A percentile compares a stretch with the other conserved stretches of the same genome.
These are phyloP conservation scores for Orycteropus afer DNA, from an alignment of 2,113 vertebrate genomes.

Conservation along the genomic window DNA sequence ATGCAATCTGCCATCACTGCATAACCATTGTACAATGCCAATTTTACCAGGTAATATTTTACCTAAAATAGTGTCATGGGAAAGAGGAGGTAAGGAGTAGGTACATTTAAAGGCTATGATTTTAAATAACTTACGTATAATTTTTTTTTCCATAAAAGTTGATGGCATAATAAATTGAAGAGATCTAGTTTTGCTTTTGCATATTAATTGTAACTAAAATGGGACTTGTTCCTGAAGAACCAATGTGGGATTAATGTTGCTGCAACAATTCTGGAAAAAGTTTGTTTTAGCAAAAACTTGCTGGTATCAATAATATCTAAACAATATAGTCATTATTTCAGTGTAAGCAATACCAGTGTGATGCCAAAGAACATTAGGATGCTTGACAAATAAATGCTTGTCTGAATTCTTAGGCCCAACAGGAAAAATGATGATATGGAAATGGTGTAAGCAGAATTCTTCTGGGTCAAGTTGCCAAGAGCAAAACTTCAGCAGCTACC, in stretches of 20 bases:
- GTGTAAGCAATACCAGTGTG: background rate
- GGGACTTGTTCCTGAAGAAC: background rate
- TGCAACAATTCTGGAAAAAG: slow-evolving; percentile 28
- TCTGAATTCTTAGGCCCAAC: background rate
- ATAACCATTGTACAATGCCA: background rate
- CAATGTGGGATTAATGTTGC: slow-evolving; percentile 41
- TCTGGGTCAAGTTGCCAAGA: background rate
- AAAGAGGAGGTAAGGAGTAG: background rate
- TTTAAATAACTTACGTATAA: slow-evolving; percentile 27
- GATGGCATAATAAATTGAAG: background rate
- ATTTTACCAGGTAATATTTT: background rate
- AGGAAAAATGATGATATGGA: background rate
- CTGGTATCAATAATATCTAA: background rate
- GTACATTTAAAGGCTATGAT: slow-evolving; percentile 5
- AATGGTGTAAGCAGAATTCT: slow-evolving; percentile 26
- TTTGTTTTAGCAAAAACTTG: background rate
- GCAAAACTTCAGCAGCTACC: background rate
- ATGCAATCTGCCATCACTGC: background rate
- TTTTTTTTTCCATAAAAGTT: slow-evolving; percentile 13
- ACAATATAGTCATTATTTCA: background rate
- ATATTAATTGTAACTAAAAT: slow-evolving; percentile 41
- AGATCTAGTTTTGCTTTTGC: background rate
- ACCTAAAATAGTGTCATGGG: background rate
- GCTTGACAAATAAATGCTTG: too few species aligned
- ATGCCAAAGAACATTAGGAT: background rate